Evolutionary conservation across 1,140 invertebrate species (phyloP), one percentile per base, ranked within the genome.

Genomic region (Sminthurinus signatus): DNA sequence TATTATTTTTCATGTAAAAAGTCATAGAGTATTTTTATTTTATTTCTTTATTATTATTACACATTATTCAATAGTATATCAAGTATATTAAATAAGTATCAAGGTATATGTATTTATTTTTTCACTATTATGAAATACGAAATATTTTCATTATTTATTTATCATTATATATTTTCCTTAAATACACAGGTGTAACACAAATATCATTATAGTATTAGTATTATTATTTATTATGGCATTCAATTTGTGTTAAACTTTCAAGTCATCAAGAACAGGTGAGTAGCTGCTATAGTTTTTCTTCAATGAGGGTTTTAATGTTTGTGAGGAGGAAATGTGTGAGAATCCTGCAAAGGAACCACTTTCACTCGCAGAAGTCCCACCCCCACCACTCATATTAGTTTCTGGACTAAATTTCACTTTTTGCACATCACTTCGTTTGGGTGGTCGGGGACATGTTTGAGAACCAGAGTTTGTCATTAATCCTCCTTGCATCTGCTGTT

Each of bases 381-480:
- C 54, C 23, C 36, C 39, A 48, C 58, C 60, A 14, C 62, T 65
- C 23, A 61, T 28, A 39, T 61, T 64, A 21, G 68, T 67, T 43
- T 67, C 68, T 39, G 68, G 63, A 56, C 66, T 60, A 52, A 72
- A 72, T 52, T 72, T 72, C 0, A 72, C 70, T 51, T 60, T 72
- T 23, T 67, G 70, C 17, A 67, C 67, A n/a, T n/a, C n/a, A 19
- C 67, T 68, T 44, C 70, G 28, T 50, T 68, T 69, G 5, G 70
- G 70, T 36, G 70, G 70, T 39, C 70, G 31, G 15, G 70, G 70
- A 39, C 69, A 61, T 23, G 70, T 72, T 59, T 62, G 63, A 23
- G 70, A 69, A 12, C 70, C 70, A 62, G 50, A 55, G 31, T 42
- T 54, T 8, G 27, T 28, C 23, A n/a, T 8, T 10, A 54, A 50